A percentile compares a stretch with the other conserved stretches of the same genome.
These are phyloP conservation scores for Abramis brama DNA, from an alignment of 2,113 vertebrate genomes.

Conservation along the genomic window DNA sequence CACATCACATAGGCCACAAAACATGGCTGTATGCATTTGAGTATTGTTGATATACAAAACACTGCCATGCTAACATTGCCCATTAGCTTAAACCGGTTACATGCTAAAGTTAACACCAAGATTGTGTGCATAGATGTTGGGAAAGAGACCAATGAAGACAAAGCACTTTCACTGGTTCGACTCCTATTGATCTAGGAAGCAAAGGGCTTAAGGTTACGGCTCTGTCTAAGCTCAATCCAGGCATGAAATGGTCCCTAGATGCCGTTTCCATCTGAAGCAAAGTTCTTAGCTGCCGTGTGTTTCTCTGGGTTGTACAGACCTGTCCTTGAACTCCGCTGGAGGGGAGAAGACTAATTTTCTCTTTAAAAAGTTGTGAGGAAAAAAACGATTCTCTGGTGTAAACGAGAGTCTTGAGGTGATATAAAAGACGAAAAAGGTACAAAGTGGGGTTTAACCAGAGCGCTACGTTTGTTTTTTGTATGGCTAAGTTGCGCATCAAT, in stretches of 20 bases:
- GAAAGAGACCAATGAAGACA: slow-evolving; percentile 63
- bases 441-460: slow-evolving; percentile 64
- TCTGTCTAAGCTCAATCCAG: slow-evolving; percentile 62
- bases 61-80: slow-evolving; percentile 1
- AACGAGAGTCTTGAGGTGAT: slow-evolving; percentile 54
- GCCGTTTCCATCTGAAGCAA: slow-evolving; percentile 69
- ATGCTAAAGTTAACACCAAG: slow-evolving; percentile 30
- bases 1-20: too few species aligned
- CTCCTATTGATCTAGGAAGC: slow-evolving; percentile 63
- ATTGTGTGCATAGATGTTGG: slow-evolving; percentile 47
- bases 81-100: slow-evolving; percentile 13
- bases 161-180: slow-evolving; percentile 61
- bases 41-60: too few species aligned
- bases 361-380: slow-evolving; percentile 56
- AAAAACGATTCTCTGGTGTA: slow-evolving; percentile 51
- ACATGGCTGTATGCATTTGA: too few species aligned
- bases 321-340: slow-evolving; percentile 77
- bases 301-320: slow-evolving; percentile 73
- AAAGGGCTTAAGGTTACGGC: slow-evolving; percentile 62
- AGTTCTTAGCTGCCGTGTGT: slow-evolving; percentile 69
- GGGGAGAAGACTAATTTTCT: slow-evolving; percentile 78
- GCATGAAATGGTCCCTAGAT: slow-evolving; percentile 64
- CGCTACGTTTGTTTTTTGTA: slow-evolving; percentile 46
- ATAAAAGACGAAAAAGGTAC: slow-evolving; percentile 52
- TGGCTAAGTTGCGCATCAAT: slow-evolving; percentile 38